These are phyloP conservation scores for Calephelis virginiensis DNA, from an alignment of 1,140 invertebrate species.

Conservation along the genomic window DNA sequence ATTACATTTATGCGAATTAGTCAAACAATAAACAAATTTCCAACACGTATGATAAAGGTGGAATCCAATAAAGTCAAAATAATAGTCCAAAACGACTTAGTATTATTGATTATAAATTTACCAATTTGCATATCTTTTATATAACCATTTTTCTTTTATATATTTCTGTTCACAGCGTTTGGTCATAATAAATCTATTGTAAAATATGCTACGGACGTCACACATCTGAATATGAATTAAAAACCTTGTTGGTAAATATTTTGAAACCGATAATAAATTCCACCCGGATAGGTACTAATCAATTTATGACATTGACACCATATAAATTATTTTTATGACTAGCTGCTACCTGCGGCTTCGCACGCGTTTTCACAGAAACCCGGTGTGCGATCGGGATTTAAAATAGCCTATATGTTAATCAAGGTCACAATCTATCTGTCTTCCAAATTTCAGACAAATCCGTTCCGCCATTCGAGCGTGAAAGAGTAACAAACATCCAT, in stretches of 20 bases:
- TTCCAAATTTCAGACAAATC: too few relatives aligned
- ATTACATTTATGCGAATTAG: not conserved
- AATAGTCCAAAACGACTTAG: conserved; percentile 49
- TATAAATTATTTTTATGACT: conserved; percentile 1
- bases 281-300: conserved; percentile 26
- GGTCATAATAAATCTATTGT: conserved; percentile 22
- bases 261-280: conserved; percentile 29
- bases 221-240: conserved; percentile 27
- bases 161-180: conserved; percentile 25
- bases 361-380: too few relatives aligned
- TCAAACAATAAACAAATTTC: conserved; percentile 29
- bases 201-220: conserved; percentile 20
- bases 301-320: conserved; percentile 17
- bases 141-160: conserved; percentile 22
- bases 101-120: conserved; percentile 63
- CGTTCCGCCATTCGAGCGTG: too few relatives aligned
- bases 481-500: too few relatives aligned
- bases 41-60: conserved; percentile 42
- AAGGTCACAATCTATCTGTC: too few relatives aligned
- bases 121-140: conserved; percentile 58
- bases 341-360: too few relatives aligned
- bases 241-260: conserved; percentile 15
- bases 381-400: too few relatives aligned
- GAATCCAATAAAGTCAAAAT: conserved; percentile 59
- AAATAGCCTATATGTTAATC: too few relatives aligned